Evolutionary conservation across 2,888 invertebrate genomes (phyloP), one percentile per base, ranked within the genome.

Genomic region (Nipponacmea schrenckii): DNA sequence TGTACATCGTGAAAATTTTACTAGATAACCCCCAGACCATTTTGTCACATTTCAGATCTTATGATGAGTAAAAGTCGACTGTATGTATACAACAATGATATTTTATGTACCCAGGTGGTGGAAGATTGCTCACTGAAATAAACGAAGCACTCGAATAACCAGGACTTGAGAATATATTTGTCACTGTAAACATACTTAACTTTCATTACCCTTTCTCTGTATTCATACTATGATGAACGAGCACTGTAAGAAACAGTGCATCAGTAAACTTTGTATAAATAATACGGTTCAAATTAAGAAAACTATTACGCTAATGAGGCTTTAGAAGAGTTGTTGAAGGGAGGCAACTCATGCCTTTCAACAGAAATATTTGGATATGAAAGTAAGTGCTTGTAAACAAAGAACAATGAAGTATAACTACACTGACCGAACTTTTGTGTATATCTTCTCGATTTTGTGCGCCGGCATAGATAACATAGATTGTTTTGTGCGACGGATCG

Each of bases 241-340:
- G 56, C 20, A 20, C 56, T 56, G 20, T 56, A 15, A 24, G 56
- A 20, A 10, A 56, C 56, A 20, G 56, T 56, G 56, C 56, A 56
- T 14, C 56, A 24, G 12, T 24, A 20, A 24, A 20, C 20, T 24
- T 24, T 56, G 56, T 56, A 56, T 56, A 56, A 56, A 56, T 56
- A 56, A 56, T 24, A 56, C 24, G 20, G 12, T 20, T 24, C 56
- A 56, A 56, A 56, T 56, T 56, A 56, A 56, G 20, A 20, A 56
- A 56, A 56, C 56, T 56, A 56, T 56, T 56, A 56, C 56, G 20
- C 56, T 56, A 56, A 56, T 56, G 56, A 56, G 20, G 20, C 20
- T 56, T 24, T 56, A 20, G 24, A 56, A 24, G 56, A 56, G 56
- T 56, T 20, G 20, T 20, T 20, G 20, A 14, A 56, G 24, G 56